Evolutionary conservation across 2,113 vertebrate genomes (phyloP).

Genomic region (Stictonetta naevosa): DNA sequence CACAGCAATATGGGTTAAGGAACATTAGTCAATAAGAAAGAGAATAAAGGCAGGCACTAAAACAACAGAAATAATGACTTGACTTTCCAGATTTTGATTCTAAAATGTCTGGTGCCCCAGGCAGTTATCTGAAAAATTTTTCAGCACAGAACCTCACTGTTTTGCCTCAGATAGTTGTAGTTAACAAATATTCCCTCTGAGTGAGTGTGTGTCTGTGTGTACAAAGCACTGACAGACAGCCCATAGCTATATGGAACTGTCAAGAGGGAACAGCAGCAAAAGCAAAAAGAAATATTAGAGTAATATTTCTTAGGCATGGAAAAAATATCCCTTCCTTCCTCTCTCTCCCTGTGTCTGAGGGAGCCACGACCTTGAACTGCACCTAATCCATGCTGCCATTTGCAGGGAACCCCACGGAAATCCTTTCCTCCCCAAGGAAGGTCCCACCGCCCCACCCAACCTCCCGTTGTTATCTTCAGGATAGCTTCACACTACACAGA

Average conservation of each 20-base stretch:
- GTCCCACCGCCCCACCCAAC: accelerated
- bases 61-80: constrained; percentile 73
- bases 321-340: background rate
- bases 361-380: background rate
- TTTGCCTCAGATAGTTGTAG: constrained; percentile 40
- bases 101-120: constrained; percentile 69
- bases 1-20: constrained; percentile 35
- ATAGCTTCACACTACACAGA: accelerated
- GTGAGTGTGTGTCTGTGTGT: background rate
- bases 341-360: background rate
- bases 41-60: constrained; percentile 58
- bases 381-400: background rate
- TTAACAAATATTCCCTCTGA: constrained; percentile 51
- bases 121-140: constrained; percentile 54
- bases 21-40: constrained; percentile 58
- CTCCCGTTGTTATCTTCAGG: background rate
- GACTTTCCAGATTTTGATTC: constrained; percentile 74
- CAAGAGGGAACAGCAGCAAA: constrained; percentile 11
- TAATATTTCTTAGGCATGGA: background rate
- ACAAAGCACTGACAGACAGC: constrained; percentile 50
- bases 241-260: constrained; percentile 7
- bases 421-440: accelerated
- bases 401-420: background rate
- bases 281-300: constrained; percentile 15
- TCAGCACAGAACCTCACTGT: constrained; percentile 33